Base-by-base conservation (phyloP, 2,888 invertebrate genomes). In the Drosophila algonquin region DNA sequence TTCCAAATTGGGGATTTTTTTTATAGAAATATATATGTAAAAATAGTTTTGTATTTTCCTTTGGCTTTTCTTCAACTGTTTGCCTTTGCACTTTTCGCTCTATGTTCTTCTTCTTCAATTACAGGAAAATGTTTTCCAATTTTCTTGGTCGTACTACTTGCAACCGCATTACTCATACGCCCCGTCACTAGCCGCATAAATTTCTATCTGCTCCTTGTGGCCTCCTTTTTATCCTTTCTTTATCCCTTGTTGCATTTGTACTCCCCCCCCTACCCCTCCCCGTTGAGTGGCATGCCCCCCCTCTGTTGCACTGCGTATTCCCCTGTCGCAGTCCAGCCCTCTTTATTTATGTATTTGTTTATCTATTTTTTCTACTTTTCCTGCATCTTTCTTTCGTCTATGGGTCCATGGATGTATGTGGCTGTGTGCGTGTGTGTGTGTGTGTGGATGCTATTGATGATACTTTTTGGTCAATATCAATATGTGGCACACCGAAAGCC, bases 391-490 rank as follows among this genome's bases (percentile, higher is more conserved):
- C 30, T 45, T 45, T 52, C 30, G 30, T 30, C 8, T 30, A 30
- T 8, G 14, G 12, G 12, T 30, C n/a, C 35, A 10, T 32, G 56
- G n/a, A 4, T 24, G 24, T 24, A 0, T 24, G 5, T 2, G 24
- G 5, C 24, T 4, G 4, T 24, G 4, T 24, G 24, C 0, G 24
- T 48, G 35, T 51, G 30, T 4, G n/a, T n/a, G 18, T 27, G 46
- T 32, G 52, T 52, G 14, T 14, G 40, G 14, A 14, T 6, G 40
- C 40, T 40, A 14, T 46, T 44, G 61, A 47, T 71, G 67, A 55
- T 71, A 59, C 63, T 72, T 68, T 74, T 75, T 56, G 78, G 78
- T 75, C 78, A 77, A 75, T 75, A 77, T 67, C 75, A 78, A 77
- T 77, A 77, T 74, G 58, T 74, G 77, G 44, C 44, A 51, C 47